These are phyloP conservation scores for Xestia rhomboidea DNA, from an alignment of 2,888 invertebrate genomes.

Conservation along the genomic window DNA sequence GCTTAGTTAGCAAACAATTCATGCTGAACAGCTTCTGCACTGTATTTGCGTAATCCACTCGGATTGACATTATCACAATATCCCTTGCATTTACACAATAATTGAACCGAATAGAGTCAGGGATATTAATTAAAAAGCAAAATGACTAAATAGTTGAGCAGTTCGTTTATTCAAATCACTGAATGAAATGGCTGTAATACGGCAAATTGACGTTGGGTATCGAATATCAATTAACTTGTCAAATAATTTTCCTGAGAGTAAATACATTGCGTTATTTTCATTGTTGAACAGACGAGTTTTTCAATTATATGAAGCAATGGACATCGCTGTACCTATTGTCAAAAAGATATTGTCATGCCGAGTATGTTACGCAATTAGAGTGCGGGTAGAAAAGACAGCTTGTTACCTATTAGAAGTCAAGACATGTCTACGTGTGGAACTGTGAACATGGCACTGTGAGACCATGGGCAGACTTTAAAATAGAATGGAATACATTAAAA, in stretches of 20 bases:
- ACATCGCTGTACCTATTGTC: not conserved
- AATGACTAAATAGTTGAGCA: not conserved
- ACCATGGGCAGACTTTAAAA: slow-evolving; percentile 9
- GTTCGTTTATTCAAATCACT: not conserved
- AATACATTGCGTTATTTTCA: not conserved
- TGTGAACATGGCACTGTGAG: not conserved
- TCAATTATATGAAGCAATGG: slow-evolving; percentile 3
- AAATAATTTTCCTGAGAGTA: not conserved
- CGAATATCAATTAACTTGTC: not conserved
- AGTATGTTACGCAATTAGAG: not conserved
- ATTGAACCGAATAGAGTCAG: not conserved
- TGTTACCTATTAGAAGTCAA: not conserved
- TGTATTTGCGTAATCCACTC: fast-evolving
- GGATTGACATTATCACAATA: not conserved
- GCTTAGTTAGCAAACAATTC: too few species aligned
- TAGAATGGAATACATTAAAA: not conserved
- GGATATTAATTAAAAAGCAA: not conserved
- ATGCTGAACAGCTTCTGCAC: not conserved
- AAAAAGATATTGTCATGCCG: slow-evolving; percentile 10
- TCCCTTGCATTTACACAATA: not conserved
- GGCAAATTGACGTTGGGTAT: not conserved
- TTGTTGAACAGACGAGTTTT: not conserved
- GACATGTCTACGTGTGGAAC: slow-evolving; percentile 5
- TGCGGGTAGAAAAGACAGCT: not conserved
- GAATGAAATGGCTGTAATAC: not conserved